Percentiles rank a stretch among this genome's conserved stretches.
Evolutionary conservation across 2,888 invertebrate genomes (phyloP).

Genomic region (Hirtodrosophila alboralis): DNA sequence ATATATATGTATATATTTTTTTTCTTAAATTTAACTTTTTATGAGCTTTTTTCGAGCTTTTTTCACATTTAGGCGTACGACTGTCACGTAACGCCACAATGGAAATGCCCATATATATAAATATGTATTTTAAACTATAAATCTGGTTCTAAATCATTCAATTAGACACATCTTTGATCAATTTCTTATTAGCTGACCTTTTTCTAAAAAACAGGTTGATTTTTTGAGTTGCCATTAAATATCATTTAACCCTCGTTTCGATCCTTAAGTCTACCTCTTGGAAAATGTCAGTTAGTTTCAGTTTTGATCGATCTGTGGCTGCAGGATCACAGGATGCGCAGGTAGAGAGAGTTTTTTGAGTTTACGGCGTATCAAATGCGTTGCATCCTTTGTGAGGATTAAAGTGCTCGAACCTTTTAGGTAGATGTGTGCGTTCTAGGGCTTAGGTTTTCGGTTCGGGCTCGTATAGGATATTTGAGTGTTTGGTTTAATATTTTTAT

Average conservation of each 20-base stretch:
- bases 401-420: conserved; percentile 37
- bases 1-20: too few relatives aligned
- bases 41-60: too few relatives aligned
- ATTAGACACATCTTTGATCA: conserved; percentile 4
- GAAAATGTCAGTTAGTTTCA: conserved; percentile 27
- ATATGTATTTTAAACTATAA: conserved; percentile 1
- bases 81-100: too few relatives aligned
- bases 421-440: conserved; percentile 33
- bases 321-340: conserved; percentile 14
- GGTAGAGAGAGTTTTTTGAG: conserved; percentile 29
- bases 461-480: conserved; percentile 22
- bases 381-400: conserved; percentile 66
- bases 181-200: conserved; percentile 50
- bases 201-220: conserved; percentile 51
- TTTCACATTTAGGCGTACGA: too few relatives aligned
- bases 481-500: conserved; percentile 28
- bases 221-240: conserved; percentile 13
- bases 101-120: too few relatives aligned
- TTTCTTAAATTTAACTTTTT: too few relatives aligned
- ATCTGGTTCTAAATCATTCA: conserved; percentile 1
- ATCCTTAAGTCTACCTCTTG: conserved; percentile 6
- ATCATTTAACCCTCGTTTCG: conserved; percentile 10
- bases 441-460: conserved; percentile 23
- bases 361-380: conserved; percentile 59
- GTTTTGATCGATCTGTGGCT: conserved; percentile 55